These are phyloP conservation scores for Ceratina japonica DNA, from an alignment of 1,140 invertebrate genomes.

Conservation along the genomic window DNA sequence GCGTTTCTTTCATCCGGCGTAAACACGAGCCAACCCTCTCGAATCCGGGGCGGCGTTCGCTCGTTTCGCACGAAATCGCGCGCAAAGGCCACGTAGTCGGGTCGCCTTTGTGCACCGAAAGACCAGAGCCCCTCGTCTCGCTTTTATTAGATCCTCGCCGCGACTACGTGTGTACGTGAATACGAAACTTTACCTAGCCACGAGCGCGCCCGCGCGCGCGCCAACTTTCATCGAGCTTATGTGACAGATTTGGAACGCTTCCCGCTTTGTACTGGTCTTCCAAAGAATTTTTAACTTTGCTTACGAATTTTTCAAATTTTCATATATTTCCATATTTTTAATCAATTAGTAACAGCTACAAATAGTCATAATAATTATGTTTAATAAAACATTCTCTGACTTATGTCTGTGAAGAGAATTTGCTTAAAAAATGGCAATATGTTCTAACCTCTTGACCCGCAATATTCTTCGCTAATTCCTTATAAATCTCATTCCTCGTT, in stretches of 20 bases:
- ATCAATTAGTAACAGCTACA: too few relatives aligned
- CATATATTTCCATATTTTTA: too few relatives aligned
- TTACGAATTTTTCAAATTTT: too few relatives aligned
- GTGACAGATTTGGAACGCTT: too few relatives aligned
- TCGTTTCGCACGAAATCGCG: slow-evolving; percentile 4
- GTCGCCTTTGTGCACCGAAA: slow-evolving; percentile 46
- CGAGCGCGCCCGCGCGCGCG: not conserved
- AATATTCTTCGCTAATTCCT: slow-evolving; percentile 35
- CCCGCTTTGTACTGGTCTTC: too few relatives aligned
- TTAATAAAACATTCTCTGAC: too few relatives aligned
- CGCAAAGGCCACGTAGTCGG: slow-evolving; percentile 27
- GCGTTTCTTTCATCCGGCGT: slow-evolving; percentile 25
- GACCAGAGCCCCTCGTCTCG: slow-evolving; percentile 40
- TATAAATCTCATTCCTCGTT: slow-evolving; percentile 51
- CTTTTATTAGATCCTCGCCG: slow-evolving; percentile 52
- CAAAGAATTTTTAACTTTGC: too few relatives aligned
- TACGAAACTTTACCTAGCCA: slow-evolving; percentile 35
- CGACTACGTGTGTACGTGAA: slow-evolving; percentile 43
- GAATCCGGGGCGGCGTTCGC: not conserved
- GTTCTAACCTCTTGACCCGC: not conserved
- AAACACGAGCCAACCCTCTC: slow-evolving; percentile 16
- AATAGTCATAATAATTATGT: too few relatives aligned
- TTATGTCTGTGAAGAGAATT: too few relatives aligned
- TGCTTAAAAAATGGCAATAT: not conserved
- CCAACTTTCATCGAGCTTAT: too few relatives aligned